Evolutionary conservation across 2,888 invertebrate genomes (phyloP).

Genomic region (Lepidonotus clava): DNA sequence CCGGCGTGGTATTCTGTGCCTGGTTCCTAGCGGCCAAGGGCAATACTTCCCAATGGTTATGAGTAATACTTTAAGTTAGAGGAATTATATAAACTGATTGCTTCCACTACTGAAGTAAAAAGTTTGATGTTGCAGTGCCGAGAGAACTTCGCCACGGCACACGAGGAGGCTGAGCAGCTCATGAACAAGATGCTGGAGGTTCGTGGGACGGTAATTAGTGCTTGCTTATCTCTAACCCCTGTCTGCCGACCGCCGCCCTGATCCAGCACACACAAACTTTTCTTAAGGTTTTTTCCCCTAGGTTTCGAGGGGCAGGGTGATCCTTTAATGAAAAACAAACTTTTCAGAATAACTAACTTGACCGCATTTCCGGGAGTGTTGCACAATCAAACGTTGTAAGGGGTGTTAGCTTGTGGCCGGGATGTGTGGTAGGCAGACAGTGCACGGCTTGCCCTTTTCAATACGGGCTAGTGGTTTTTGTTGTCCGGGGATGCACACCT

Average conservation of each 20-base stretch:
- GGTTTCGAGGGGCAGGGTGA: no score
- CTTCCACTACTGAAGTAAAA: conserved; percentile 95
- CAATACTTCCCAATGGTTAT: no score
- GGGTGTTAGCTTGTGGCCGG: neutral
- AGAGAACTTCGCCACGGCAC: conserved; percentile 94
- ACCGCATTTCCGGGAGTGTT: no score
- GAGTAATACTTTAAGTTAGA: no score
- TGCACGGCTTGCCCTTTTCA: neutral
- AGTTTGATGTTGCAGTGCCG: conserved; percentile 91
- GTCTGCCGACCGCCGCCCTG: neutral
- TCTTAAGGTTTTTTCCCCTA: no score
- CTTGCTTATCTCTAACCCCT: conserved; percentile 39
- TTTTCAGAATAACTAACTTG: no score
- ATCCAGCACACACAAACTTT: no score
- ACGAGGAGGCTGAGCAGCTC: conserved; percentile 93
- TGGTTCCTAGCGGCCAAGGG: no score
- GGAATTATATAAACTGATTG: no score
- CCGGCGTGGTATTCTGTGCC: no score
- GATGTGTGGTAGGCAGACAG: conserved; percentile 1
- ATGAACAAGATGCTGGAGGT: conserved; percentile 99
- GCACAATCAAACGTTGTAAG: no score
- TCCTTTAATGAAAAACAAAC: no score
- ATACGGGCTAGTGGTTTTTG: neutral
- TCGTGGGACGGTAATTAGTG: conserved; percentile 87
- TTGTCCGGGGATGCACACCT: neutral